Evolutionary conservation across 1,140 invertebrate genomes (phyloP), one percentile per base, ranked within the genome.

Genomic region (Drosophila sproati): DNA sequence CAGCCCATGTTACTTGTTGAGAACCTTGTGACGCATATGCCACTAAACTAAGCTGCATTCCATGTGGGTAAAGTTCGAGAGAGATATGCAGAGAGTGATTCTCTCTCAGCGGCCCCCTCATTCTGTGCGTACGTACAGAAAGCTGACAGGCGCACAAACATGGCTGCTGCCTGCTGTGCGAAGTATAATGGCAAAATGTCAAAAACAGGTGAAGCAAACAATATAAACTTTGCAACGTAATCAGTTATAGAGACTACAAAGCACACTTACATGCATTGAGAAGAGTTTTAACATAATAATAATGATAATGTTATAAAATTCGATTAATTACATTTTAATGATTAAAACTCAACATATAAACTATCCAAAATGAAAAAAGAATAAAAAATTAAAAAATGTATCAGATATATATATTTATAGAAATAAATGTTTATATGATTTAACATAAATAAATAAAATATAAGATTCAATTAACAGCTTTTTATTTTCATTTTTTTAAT

Each of bases 121-220:
- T 62, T 31, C 34, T 54, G 28, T 31, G 51, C 28, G 41, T 32
- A 29, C 52, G 3, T 48, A 29, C 8, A 7, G 32, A 45, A 39
- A 64, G 29, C 3, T 35, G 55, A 37, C 45, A 59, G 50, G 55
- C 63, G 29, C 6, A 67, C 61, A 88, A 91, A 91, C 52, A 91
- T 91, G 88, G 82, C 88, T 39, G 78, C 52, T 56, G 52, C 88
- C 78, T 77, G 88, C 83, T 91, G 88, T 52, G 80, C 70, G 52
- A 75, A 82, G 59, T 73, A 78, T 83, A 90, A 81, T 89, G 80
- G 76, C 70, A 88, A 85, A 73, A 51, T 79, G 88, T 91, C 88
- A 91, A 68, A 85, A 85, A 76, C 88, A 91, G 88, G 78, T 82
- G 80, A 87, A 68, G 51, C 6, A 7, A 31, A 55, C 28, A 61